A percentile compares a stretch with the other conserved stretches of the same genome.
These are phyloP conservation scores for Agrypnia vestita DNA, from an alignment of 1,140 invertebrate species.

Conservation along the genomic window DNA sequence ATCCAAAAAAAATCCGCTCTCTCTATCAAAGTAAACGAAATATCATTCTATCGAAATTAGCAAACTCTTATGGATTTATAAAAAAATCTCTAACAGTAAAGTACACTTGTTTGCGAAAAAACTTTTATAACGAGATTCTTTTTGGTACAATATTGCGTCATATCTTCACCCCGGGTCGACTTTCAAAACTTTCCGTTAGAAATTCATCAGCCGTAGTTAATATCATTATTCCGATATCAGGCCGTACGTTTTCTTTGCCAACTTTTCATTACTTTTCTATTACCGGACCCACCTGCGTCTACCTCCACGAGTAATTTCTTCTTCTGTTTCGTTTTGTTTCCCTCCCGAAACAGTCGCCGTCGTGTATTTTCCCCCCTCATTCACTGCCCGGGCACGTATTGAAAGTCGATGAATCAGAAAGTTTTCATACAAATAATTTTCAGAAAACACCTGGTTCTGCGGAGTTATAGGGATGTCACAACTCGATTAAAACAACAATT, in stretches of 20 bases:
- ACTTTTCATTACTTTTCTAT: slow-evolving; percentile 28
- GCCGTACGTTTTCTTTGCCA: neutral
- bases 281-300: slow-evolving; percentile 16
- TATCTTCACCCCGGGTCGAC: no score
- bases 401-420: slow-evolving; percentile 38
- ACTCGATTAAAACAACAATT: no score
- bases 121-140: no score
- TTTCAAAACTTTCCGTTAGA: slow-evolving; percentile 6
- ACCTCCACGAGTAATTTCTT: neutral
- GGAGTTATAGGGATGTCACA: neutral
- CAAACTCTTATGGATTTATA: no score
- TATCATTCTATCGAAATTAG: no score
- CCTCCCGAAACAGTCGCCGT: slow-evolving; percentile 4
- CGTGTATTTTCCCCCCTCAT: neutral
- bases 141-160: no score
- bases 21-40: no score
- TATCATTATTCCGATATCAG: no score
- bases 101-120: no score
- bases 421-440: slow-evolving; percentile 32
- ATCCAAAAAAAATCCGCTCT: no score
- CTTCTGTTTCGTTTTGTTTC: slow-evolving; percentile 7
- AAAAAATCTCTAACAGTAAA: no score
- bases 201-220: no score
- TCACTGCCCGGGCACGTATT: slow-evolving; percentile 10
- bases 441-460: slow-evolving; percentile 2